Conservation (phyloP, 1,140 invertebrate genomes). For the Anadara kagoshimensis region DNA sequence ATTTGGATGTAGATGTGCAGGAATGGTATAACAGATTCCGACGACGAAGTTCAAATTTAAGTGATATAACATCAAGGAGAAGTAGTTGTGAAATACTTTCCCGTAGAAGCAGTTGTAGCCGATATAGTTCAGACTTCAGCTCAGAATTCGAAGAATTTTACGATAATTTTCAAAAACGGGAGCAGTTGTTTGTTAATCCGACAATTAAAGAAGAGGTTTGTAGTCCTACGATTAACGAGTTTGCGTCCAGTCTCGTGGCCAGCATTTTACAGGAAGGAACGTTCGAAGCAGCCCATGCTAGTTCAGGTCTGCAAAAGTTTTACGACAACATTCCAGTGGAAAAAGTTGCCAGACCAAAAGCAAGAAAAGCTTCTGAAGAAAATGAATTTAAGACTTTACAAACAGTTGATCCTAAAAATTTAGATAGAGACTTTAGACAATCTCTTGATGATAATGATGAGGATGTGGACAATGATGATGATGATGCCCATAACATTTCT, state of each 20-base stretch:
- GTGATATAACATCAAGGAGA: constrained; percentile 60
- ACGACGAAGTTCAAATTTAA: constrained; percentile 64
- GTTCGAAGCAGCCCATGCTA: constrained; percentile 34
- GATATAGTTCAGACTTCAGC: constrained; percentile 67
- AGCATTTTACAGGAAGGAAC: constrained; percentile 56
- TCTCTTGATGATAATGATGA: no score
- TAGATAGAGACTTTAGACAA: no score
- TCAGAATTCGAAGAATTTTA: constrained; percentile 70
- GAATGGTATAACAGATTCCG: constrained; percentile 63
- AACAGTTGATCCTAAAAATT: background rate
- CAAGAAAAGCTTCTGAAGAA: constrained; percentile 24
- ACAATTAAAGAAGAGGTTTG: constrained; percentile 64
- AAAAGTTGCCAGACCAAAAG: constrained; percentile 39
- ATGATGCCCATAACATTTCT: no score
- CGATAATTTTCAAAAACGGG: constrained; percentile 57
- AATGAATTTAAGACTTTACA: background rate
- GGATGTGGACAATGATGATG: no score
- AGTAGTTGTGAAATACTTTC: constrained; percentile 40
- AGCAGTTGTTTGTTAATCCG: constrained; percentile 50
- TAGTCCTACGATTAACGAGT: constrained; percentile 48
- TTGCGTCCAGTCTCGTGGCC: constrained; percentile 52
- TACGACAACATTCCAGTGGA: constrained; percentile 22
- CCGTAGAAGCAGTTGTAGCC: constrained; percentile 46
- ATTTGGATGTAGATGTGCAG: constrained; percentile 61
- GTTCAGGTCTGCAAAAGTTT: constrained; percentile 45